Conservation (phyloP, 2,113 vertebrate species). For the Cairina moschata region DNA sequence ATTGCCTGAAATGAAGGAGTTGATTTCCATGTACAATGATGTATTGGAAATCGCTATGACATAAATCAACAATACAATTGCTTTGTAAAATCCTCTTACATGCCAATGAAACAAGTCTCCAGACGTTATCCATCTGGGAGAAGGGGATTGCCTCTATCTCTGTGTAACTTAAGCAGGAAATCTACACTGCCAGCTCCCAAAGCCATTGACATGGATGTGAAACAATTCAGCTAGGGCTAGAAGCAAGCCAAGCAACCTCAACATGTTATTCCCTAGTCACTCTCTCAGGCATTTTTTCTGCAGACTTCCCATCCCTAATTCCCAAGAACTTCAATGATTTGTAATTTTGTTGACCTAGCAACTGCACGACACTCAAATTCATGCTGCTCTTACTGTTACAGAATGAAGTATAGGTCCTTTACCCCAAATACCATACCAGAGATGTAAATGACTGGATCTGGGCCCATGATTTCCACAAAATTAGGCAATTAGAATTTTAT, state of each 20-base stretch:
- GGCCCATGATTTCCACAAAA: constrained; percentile 27
- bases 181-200: not conserved
- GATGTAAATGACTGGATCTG: not conserved
- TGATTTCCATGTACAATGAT: constrained; percentile 24
- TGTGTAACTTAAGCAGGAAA: not conserved
- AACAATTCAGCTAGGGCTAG: not conserved
- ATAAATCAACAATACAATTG: not conserved
- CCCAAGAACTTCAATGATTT: not conserved
- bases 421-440: not conserved
- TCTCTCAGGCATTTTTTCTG: not conserved
- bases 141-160: not conserved
- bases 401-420: not conserved
- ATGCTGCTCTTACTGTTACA: not conserved
- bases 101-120: not conserved
- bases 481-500: constrained; percentile 41
- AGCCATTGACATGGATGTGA: not conserved
- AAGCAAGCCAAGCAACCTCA: not conserved
- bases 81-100: constrained; percentile 6
- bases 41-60: constrained; percentile 30
- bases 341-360: not conserved
- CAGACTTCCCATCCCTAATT: not conserved
- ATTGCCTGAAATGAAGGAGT: constrained; percentile 30
- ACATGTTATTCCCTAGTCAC: not conserved
- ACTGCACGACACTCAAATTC: not conserved
- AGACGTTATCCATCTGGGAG: not conserved